Percentiles rank a stretch among this genome's conserved stretches.
Evolutionary conservation across 2,797 vertebrate species (phyloP).

Genomic region (Champsocephalus gunnari): DNA sequence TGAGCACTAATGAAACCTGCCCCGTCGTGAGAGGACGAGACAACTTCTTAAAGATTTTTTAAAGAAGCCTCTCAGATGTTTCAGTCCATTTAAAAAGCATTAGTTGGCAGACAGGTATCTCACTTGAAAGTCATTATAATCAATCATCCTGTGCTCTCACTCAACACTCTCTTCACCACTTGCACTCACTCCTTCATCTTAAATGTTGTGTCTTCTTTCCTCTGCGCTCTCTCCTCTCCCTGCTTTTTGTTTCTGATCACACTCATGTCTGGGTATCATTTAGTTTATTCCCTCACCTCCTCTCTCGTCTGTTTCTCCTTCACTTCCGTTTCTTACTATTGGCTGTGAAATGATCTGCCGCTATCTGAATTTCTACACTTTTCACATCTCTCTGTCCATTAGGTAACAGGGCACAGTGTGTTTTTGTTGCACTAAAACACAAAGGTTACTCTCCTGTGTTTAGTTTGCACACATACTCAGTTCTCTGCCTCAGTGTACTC

Average conservation of each 20-base stretch:
- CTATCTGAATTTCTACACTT: no score
- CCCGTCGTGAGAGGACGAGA: slow-evolving; percentile 6
- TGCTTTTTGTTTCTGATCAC: no score
- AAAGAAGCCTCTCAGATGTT: background rate
- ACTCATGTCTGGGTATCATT: background rate
- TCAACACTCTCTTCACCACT: background rate
- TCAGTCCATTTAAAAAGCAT: background rate
- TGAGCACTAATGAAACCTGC: slow-evolving; percentile 3
- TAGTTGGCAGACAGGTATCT: background rate
- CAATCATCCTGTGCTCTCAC: slow-evolving; percentile 7
- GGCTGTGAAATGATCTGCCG: no score
- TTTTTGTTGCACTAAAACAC: no score
- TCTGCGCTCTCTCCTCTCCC: no score
- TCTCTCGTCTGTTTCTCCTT: no score
- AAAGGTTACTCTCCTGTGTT: no score
- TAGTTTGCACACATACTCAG: background rate
- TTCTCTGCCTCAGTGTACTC: background rate
- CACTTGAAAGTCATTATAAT: slow-evolving; percentile 15
- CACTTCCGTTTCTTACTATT: no score
- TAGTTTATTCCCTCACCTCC: background rate
- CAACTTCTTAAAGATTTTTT: slow-evolving; percentile 7
- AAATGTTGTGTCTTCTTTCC: background rate
- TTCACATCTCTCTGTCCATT: no score
- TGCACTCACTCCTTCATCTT: background rate
- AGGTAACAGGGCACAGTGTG: no score